Conservation (phyloP, 2,113 vertebrate genomes). For the Verasper variegatus region DNA sequence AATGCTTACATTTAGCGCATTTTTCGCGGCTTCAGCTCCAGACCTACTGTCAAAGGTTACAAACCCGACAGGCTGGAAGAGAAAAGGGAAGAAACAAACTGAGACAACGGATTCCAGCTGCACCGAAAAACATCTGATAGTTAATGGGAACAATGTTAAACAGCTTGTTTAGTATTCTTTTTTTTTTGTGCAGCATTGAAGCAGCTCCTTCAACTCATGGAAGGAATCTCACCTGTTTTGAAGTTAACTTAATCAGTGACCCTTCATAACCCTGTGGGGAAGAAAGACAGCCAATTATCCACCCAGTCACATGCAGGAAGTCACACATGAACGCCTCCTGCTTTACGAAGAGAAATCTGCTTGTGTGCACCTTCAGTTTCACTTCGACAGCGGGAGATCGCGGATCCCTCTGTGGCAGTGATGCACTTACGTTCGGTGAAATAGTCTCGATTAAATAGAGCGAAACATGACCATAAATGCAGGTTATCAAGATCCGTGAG, state of each 20-base stretch:
- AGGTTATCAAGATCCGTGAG: neutral
- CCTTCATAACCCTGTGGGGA: slow-evolving; percentile 96
- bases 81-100: slow-evolving; percentile 52
- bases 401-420: neutral
- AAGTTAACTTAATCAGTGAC: slow-evolving; percentile 98
- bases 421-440: neutral
- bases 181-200: slow-evolving; percentile 20
- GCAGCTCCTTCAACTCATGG: slow-evolving; percentile 10
- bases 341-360: slow-evolving; percentile 41
- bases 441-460: neutral
- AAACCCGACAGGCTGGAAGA: slow-evolving; percentile 95
- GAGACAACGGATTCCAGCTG: neutral
- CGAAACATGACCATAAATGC: neutral
- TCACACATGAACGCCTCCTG: slow-evolving; percentile 61
- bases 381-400: slow-evolving; percentile 7
- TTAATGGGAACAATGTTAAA: neutral
- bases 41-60: slow-evolving; percentile 97
- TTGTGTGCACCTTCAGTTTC: slow-evolving; percentile 26
- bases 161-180: neutral
- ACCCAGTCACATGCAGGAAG: slow-evolving; percentile 75
- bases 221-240: slow-evolving; percentile 92
- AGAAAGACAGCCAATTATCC: slow-evolving; percentile 79
- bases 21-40: slow-evolving; percentile 98
- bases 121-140: neutral
- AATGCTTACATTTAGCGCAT: slow-evolving; percentile 93